These are phyloP conservation scores for Ormyrus rosae DNA, from an alignment of 2,888 invertebrate genomes.

Conservation along the genomic window DNA sequence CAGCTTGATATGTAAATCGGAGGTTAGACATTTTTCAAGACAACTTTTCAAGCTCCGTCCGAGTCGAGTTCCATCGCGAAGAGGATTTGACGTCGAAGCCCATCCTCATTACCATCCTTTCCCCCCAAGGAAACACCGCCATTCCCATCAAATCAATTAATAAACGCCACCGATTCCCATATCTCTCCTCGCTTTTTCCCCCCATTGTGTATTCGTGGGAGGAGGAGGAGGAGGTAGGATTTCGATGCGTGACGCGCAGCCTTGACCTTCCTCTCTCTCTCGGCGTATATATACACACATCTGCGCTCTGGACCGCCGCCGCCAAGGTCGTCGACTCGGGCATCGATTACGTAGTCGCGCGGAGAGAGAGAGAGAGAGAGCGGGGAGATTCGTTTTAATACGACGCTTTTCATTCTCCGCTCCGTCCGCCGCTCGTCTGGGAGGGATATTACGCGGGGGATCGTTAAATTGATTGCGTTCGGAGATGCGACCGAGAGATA, in stretches of 20 bases:
- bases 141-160: not conserved
- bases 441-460: not conserved
- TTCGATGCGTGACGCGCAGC: conserved; percentile 54
- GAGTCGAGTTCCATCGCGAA: conserved; percentile 1
- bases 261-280: conserved; percentile 53
- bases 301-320: conserved; percentile 18
- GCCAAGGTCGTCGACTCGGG: conserved; percentile 53
- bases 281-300: not conserved
- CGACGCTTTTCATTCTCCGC: conserved; percentile 23
- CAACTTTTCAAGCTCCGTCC: conserved; percentile 14
- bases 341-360: conserved; percentile 52
- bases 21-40: conserved; percentile 21
- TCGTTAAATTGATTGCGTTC: conserved; percentile 33
- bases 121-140: not conserved
- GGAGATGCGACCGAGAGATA: not conserved
- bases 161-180: not conserved
- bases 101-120: not conserved
- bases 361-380: not conserved
- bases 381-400: not conserved
- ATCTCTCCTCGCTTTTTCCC: conserved; percentile 5
- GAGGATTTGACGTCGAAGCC: conserved; percentile 15
- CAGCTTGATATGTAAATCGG: conserved; percentile 20
- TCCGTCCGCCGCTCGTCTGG: not conserved
- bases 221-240: conserved; percentile 28
- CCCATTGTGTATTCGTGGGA: conserved; percentile 5